phyloP scores from a whole-genome alignment of 1,140 invertebrate species.

The Drosophila ogumai region DNA sequence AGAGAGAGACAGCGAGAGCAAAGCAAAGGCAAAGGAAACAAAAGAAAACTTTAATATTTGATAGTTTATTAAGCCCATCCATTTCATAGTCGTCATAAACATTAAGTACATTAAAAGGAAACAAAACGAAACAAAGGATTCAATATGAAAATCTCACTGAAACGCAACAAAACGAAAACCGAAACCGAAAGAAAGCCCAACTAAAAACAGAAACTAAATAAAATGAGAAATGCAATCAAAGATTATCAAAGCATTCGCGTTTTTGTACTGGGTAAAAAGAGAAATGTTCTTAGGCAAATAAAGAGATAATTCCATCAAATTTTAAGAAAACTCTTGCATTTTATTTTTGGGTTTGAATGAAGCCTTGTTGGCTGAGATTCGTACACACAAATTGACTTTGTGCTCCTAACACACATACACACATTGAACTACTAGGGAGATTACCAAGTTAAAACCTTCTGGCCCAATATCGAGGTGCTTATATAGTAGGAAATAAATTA shows the following conservation, averaged over 20 bases:
- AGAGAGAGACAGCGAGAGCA: slow-evolving; percentile 34
- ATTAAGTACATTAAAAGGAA: slow-evolving; percentile 71
- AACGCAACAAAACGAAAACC: slow-evolving; percentile 52
- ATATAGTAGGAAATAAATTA: slow-evolving; percentile 64
- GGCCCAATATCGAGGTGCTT: slow-evolving; percentile 41
- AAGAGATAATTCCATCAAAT: slow-evolving; percentile 77
- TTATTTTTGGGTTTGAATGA: slow-evolving; percentile 23
- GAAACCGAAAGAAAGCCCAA: slow-evolving; percentile 44
- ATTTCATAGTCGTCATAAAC: slow-evolving; percentile 81
- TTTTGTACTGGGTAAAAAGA: slow-evolving; percentile 57
- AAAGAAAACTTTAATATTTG: slow-evolving; percentile 72
- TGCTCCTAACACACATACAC: slow-evolving; percentile 35
- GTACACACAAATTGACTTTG: slow-evolving; percentile 34
- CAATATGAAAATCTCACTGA: slow-evolving; percentile 60
- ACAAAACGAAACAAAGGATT: slow-evolving; percentile 42
- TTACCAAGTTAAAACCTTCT: slow-evolving; percentile 32
- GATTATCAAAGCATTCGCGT: slow-evolving; percentile 47
- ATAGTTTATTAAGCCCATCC: slow-evolving; percentile 82
- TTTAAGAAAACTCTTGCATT: slow-evolving; percentile 59
- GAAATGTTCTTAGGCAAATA: slow-evolving; percentile 74
- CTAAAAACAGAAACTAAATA: slow-evolving; percentile 40
- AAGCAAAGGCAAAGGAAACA: slow-evolving; percentile 46
- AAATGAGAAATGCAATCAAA: slow-evolving; percentile 65
- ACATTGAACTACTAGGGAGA: slow-evolving; percentile 35
- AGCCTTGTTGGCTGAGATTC: slow-evolving; percentile 15